Evolutionary conservation across 2,113 vertebrate species (phyloP).

Genomic region (Danio rerio): GRCz12tu NC_133184.1:46677501-46678000

Average conservation of each 20-base stretch:
- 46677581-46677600: background rate
- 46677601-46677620: background rate
- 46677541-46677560: constrained; percentile 75
- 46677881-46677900: background rate
- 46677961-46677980: no score
- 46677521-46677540: constrained; percentile 93
- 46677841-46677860: background rate
- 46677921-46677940: no score
- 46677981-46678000: no score
- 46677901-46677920: background rate
- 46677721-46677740: constrained; percentile 91
- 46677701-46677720: constrained; percentile 86
- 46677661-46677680: constrained; percentile 84
- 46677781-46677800: constrained; percentile 27
- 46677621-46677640: constrained; percentile 76
- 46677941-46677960: no score
- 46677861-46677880: background rate
- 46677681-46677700: constrained; percentile 92
- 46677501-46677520: constrained; percentile 88
- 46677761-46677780: constrained; percentile 80
- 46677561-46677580: background rate
- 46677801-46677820: background rate
- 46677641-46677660: constrained; percentile 75
- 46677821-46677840: background rate
- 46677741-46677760: constrained; percentile 88